Conservation (phyloP, 2,888 invertebrate genomes). For the Hydrotaea cyrtoneurina region DNA sequence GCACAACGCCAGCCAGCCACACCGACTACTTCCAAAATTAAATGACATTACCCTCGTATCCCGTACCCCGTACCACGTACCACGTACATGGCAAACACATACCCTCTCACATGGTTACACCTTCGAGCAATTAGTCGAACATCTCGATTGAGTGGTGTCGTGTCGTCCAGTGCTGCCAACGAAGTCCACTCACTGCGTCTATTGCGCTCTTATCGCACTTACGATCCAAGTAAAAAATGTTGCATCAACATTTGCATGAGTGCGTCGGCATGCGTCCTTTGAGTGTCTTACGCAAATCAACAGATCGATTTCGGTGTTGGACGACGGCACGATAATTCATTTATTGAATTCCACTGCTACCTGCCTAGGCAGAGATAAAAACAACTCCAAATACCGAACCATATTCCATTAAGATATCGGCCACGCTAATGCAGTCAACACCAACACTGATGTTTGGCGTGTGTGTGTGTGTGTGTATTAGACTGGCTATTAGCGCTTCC, state of each 20-base stretch:
- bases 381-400: slow-evolving; percentile 43
- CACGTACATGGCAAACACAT: too few species aligned
- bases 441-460: not conserved
- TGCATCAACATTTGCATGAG: not conserved
- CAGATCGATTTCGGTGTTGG: slow-evolving; percentile 40
- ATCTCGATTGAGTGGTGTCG: not conserved
- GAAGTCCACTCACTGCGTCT: not conserved
- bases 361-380: slow-evolving; percentile 45
- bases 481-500: too few species aligned
- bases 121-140: slow-evolving; percentile 12
- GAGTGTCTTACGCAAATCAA: not conserved
- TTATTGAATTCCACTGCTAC: slow-evolving; percentile 42
- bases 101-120: not conserved
- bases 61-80: not conserved
- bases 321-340: slow-evolving; percentile 27
- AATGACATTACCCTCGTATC: not conserved
- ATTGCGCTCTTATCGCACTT: not conserved
- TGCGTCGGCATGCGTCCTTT: not conserved
- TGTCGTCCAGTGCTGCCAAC: not conserved
- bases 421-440: slow-evolving; percentile 35
- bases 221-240: not conserved
- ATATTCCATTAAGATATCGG: slow-evolving; percentile 54
- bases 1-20: slow-evolving; percentile 33
- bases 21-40: not conserved
- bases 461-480: too few species aligned